These are phyloP conservation scores for Drosophila kuntzei DNA, from an alignment of 2,888 invertebrate genomes.

Conservation along the genomic window DNA sequence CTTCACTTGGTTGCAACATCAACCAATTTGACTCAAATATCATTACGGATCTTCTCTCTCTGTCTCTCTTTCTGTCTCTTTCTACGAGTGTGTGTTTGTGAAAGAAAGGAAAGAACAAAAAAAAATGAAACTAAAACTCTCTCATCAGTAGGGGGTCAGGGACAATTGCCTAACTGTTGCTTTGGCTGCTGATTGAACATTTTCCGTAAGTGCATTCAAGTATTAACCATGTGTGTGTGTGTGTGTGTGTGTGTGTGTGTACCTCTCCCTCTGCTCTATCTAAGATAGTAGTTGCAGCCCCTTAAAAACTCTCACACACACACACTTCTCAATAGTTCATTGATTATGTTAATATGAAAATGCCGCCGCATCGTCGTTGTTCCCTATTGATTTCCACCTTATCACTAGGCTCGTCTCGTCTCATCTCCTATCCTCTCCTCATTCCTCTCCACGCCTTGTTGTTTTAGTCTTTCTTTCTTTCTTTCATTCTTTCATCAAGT, in stretches of 20 bases:
- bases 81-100: conserved; percentile 5
- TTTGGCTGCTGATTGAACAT: conserved; percentile 66
- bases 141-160: conserved; percentile 73
- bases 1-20: conserved; percentile 56
- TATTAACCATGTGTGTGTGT: conserved; percentile 40
- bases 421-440: background rate
- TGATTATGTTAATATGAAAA: conserved; percentile 77
- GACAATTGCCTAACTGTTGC: conserved; percentile 46
- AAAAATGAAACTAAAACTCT: conserved; percentile 40
- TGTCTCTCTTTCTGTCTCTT: background rate
- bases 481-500: conserved; percentile 2
- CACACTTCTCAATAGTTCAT: conserved; percentile 56
- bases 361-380: conserved; percentile 32
- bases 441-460: conserved; percentile 7
- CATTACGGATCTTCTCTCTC: conserved; percentile 35
- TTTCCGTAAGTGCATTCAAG: conserved; percentile 73
- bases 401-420: conserved; percentile 35
- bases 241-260: conserved; percentile 12
- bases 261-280: conserved; percentile 21
- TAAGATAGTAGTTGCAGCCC: conserved; percentile 52
- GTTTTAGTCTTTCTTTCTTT: conserved; percentile 21
- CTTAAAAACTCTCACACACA: conserved; percentile 31
- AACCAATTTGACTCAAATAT: conserved; percentile 63
- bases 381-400: conserved; percentile 44
- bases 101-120: background rate